phyloP scores from a whole-genome alignment of 2,888 invertebrate genomes.

The Danaus chrysippus region DNA sequence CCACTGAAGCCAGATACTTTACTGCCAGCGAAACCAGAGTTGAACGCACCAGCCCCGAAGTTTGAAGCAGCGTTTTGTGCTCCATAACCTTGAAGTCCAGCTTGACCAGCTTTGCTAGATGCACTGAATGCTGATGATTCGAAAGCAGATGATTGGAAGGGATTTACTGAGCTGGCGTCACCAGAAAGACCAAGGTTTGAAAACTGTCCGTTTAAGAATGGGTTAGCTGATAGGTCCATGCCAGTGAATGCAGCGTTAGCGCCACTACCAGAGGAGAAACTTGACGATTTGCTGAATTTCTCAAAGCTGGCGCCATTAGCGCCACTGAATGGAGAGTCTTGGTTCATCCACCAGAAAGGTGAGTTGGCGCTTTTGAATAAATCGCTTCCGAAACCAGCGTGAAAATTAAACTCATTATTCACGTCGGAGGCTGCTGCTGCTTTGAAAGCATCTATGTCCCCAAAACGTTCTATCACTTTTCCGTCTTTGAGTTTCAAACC shows the following conservation, averaged over 20 bases:
- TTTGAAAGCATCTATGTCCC: slow-evolving; percentile 61
- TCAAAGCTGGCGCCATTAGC: slow-evolving; percentile 46
- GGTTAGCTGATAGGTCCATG: slow-evolving; percentile 39
- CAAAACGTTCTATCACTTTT: slow-evolving; percentile 59
- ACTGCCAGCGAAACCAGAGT: slow-evolving; percentile 26
- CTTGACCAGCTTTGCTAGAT: slow-evolving; percentile 40
- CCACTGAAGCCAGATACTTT: slow-evolving; percentile 53
- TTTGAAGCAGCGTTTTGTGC: slow-evolving; percentile 27
- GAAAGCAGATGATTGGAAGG: slow-evolving; percentile 41
- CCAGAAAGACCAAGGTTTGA: slow-evolving; percentile 36
- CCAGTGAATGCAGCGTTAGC: slow-evolving; percentile 36
- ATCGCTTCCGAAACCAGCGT: slow-evolving; percentile 47
- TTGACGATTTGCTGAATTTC: slow-evolving; percentile 60
- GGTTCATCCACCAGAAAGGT: slow-evolving; percentile 81
- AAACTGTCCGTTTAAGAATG: slow-evolving; percentile 50
- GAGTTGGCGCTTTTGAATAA: slow-evolving; percentile 56
- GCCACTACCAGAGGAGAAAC: slow-evolving; percentile 47
- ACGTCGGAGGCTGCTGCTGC: slow-evolving; percentile 52
- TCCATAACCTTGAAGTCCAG: slow-evolving; percentile 35
- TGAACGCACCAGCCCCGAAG: slow-evolving; percentile 30
- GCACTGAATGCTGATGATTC: slow-evolving; percentile 53
- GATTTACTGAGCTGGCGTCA: slow-evolving; percentile 22
- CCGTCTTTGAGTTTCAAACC: slow-evolving; percentile 73
- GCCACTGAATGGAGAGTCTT: slow-evolving; percentile 78
- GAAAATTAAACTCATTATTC: slow-evolving; percentile 61